Conservation (phyloP, 2,888 invertebrate species). For the Hypomecis atomaria region DNA sequence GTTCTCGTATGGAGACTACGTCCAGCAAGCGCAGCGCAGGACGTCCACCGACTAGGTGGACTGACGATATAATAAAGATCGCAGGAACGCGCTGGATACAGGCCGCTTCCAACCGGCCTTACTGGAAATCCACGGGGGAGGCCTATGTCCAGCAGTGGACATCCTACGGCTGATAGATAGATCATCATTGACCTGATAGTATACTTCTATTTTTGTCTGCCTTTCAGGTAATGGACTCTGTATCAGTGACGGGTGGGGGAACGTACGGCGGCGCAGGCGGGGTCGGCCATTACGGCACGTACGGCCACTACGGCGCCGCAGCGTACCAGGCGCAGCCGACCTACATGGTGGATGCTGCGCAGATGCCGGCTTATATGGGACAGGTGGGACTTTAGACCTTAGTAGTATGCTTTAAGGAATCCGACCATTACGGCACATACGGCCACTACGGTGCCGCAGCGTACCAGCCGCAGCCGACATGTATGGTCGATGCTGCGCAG, state of each 20-base stretch:
- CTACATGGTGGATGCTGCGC: constrained; percentile 78
- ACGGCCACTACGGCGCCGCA: constrained; percentile 77
- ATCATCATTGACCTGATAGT: not conserved
- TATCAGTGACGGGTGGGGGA: constrained; percentile 75
- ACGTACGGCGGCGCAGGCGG: constrained; percentile 67
- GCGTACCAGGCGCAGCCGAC: constrained; percentile 77
- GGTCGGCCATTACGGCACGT: constrained; percentile 77
- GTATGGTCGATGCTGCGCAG: constrained; percentile 77
- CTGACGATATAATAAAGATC: too few species aligned
- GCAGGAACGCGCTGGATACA: too few species aligned
- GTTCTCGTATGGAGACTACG: too few species aligned
- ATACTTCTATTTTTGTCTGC: not conserved
- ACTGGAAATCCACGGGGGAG: too few species aligned
- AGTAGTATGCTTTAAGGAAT: too few species aligned
- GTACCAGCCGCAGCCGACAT: constrained; percentile 77
- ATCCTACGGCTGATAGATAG: too few species aligned
- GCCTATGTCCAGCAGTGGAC: too few species aligned
- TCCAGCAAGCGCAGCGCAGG: too few species aligned
- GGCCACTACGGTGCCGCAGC: constrained; percentile 78
- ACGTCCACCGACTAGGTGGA: too few species aligned
- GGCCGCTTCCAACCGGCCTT: too few species aligned
- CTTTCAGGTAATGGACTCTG: constrained; percentile 78
- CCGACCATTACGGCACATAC: constrained; percentile 80
- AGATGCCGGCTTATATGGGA: constrained; percentile 78
- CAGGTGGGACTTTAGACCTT: constrained; percentile 62